Percentiles rank a stretch among this genome's conserved stretches.
Evolutionary conservation across 2,888 invertebrate genomes (phyloP).

Genomic region (Habroteleia sp.): DNA sequence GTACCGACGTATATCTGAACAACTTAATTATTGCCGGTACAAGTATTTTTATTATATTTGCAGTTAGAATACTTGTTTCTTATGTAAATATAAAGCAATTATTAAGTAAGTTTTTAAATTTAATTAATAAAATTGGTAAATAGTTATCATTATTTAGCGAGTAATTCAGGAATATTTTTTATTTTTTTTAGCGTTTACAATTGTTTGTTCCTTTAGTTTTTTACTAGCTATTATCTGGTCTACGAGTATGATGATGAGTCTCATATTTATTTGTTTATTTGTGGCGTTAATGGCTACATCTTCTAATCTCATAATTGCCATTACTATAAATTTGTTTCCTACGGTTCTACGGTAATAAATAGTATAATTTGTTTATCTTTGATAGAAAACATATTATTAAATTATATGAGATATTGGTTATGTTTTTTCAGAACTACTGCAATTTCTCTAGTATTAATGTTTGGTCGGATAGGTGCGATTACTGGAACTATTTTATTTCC

Average conservation of each 20-base stretch:
- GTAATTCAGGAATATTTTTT: neutral
- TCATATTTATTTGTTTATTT: slow-evolving; percentile 69
- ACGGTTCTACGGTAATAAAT: slow-evolving; percentile 84
- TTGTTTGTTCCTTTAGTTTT: slow-evolving; percentile 65
- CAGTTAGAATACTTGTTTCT: slow-evolving; percentile 41
- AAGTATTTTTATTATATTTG: slow-evolving; percentile 45
- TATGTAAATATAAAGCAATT: slow-evolving; percentile 35
- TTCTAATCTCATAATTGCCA: slow-evolving; percentile 82
- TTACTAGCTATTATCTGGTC: slow-evolving; percentile 72
- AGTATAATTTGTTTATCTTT: neutral
- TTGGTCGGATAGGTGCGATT: slow-evolving; percentile 78
- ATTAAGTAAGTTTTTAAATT: slow-evolving; percentile 39
- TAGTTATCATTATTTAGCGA: too few relatives aligned
- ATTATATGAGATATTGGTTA: too few relatives aligned
- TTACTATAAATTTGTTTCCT: slow-evolving; percentile 86
- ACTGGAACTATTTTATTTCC: slow-evolving; percentile 78
- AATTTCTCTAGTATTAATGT: slow-evolving; percentile 77
- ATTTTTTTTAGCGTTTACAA: slow-evolving; percentile 46
- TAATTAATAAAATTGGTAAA: neutral
- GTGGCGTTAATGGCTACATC: slow-evolving; percentile 68
- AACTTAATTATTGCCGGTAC: slow-evolving; percentile 51
- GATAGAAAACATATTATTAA: neutral
- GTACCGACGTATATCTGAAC: slow-evolving; percentile 50
- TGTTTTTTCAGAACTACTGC: slow-evolving; percentile 79
- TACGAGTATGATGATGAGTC: slow-evolving; percentile 63